Conservation (phyloP, 2,888 invertebrate species). For the Athalia circularis region DNA sequence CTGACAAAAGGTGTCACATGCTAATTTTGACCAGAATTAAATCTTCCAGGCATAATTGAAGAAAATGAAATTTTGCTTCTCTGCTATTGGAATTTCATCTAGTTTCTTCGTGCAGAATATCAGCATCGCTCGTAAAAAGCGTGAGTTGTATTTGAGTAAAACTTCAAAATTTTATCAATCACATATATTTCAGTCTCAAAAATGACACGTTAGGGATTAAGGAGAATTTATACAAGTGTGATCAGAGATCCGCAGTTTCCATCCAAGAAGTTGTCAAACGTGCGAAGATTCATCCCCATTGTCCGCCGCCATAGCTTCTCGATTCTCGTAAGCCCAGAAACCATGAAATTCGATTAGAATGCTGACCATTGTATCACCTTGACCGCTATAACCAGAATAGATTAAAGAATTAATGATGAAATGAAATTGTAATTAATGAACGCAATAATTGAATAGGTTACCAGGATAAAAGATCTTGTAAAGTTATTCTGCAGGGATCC, state of each 20-base stretch:
- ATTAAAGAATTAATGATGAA: conserved; percentile 38
- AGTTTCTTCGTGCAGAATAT: neutral
- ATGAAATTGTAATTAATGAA: conserved; percentile 30
- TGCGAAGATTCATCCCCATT: conserved; percentile 74
- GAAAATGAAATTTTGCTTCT: too few relatives aligned
- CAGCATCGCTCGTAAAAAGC: neutral
- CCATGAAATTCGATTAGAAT: conserved; percentile 96
- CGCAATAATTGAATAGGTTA: conserved; percentile 63
- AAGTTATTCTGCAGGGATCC: conserved; percentile 88
- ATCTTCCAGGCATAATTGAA: too few relatives aligned
- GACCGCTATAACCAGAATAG: conserved; percentile 80
- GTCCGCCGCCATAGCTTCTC: conserved; percentile 86
- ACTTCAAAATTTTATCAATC: conserved; percentile 17
- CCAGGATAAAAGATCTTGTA: conserved; percentile 89
- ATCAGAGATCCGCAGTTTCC: neutral
- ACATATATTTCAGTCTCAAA: conserved; percentile 33
- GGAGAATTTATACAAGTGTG: conserved; percentile 1
- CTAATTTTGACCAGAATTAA: too few relatives aligned
- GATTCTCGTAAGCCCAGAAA: conserved; percentile 97
- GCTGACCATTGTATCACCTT: conserved; percentile 94
- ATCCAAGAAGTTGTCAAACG: conserved; percentile 59
- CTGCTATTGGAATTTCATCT: too few relatives aligned
- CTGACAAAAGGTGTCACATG: too few relatives aligned
- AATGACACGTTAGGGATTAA: neutral
- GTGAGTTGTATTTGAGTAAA: neutral